A percentile compares a stretch with the other conserved stretches of the same genome.
These are phyloP conservation scores for Eucriotettix oculatus DNA, from an alignment of 2,888 invertebrate species.

Conservation along the genomic window DNA sequence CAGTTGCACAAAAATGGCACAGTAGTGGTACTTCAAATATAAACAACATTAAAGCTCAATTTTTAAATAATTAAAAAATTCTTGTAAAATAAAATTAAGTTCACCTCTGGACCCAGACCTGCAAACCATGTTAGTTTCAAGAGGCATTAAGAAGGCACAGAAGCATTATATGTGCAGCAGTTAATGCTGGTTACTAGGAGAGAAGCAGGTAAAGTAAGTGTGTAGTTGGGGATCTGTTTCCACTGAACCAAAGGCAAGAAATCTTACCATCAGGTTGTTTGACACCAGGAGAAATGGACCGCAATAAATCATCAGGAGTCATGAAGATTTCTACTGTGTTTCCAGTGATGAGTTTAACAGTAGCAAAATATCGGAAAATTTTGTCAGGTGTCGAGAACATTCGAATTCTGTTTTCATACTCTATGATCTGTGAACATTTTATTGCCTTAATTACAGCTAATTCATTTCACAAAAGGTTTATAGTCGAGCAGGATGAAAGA, in stretches of 20 bases:
- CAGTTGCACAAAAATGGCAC: too few relatives aligned
- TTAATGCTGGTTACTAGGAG: too few relatives aligned
- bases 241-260: not conserved
- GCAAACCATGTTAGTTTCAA: too few relatives aligned
- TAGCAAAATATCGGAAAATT: conserved; percentile 97
- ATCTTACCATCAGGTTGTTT: conserved; percentile 88
- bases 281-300: conserved; percentile 90
- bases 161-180: too few relatives aligned
- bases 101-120: too few relatives aligned
- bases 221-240: too few relatives aligned
- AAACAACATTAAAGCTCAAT: too few relatives aligned
- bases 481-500: not conserved
- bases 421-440: conserved; percentile 61
- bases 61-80: too few relatives aligned
- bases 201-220: too few relatives aligned
- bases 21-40: too few relatives aligned
- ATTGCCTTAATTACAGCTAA: conserved; percentile 1
- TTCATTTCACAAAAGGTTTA: not conserved
- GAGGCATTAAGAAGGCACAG: too few relatives aligned
- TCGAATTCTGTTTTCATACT: conserved; percentile 93
- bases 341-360: conserved; percentile 57
- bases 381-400: conserved; percentile 96
- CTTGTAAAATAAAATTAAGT: too few relatives aligned
- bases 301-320: conserved; percentile 95
- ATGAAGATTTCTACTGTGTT: conserved; percentile 68